Base-by-base conservation (phyloP, 2,797 vertebrate species). In the Allobates femoralis region DNA sequence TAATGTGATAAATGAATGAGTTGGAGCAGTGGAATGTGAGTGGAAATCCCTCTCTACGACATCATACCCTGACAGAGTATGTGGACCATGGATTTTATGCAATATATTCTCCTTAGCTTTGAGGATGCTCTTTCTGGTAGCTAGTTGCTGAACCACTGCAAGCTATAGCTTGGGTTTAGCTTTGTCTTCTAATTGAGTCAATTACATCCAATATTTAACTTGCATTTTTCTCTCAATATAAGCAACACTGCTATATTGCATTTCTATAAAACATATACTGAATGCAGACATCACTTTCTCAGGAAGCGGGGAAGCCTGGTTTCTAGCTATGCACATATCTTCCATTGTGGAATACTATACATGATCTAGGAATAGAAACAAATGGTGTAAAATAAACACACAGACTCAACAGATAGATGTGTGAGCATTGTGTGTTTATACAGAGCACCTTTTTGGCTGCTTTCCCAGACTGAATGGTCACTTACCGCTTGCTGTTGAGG, bases 281-380 rank as follows among this genome's bases (percentile, higher is more conserved):
- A 50, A 41, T 11, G 37, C 41, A n/a, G 3, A 51, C 41, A 32
- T 3, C 50, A 32, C 15, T 18, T 67, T 67, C 26, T 28, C 46
- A 30, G 10, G 23, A 76, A 76, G 23, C 2, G n/a, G 5, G n/a
- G n/a, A 50, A 30, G 14, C 16, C 34, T 62, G 3, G 37, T 41
- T 79, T 23, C 28, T 41, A 32, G 62, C 60, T 53, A 41, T 84
- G 58, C 58, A 28, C 83, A 84, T 76, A 84, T 41, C 73, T 85
- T 78, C 46, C 75, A 85, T 77, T 84, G 56, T 46, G 64, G 23
- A 37, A 50, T 62, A 18, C 34, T 60, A 58, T 73, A 28, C 37
- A 64, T 76, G 58, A 64, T 77, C 83, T 84, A 66, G 34, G 60
- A 67, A 53, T 53, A 85, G 30, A 78, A 77, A 85, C 26, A 1